Evolutionary conservation across 2,113 vertebrate species (phyloP).

Genomic region (Solenodon paradoxus): DNA sequence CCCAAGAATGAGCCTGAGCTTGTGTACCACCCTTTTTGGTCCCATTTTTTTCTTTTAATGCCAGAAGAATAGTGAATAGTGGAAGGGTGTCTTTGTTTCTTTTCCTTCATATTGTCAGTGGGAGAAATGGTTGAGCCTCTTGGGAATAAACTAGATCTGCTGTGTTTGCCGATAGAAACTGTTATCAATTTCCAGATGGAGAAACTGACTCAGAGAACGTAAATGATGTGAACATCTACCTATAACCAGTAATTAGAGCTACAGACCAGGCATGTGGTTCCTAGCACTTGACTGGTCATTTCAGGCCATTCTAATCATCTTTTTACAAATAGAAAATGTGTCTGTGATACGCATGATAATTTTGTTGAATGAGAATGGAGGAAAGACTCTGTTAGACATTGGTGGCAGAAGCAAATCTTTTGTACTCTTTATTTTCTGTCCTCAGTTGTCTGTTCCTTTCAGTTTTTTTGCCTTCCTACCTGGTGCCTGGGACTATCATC

Average conservation of each 20-base stretch:
- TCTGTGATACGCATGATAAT: neutral
- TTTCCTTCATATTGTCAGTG: neutral
- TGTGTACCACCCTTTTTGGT: neutral
- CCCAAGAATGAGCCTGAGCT: neutral
- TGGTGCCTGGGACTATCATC: neutral
- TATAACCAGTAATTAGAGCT: neutral
- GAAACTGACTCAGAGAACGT: neutral
- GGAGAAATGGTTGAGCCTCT: neutral
- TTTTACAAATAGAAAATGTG: neutral
- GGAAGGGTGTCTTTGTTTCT: neutral
- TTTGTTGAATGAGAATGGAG: neutral
- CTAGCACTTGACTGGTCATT: neutral
- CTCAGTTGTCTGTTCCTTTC: neutral
- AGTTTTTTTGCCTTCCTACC: neutral
- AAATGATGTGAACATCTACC: neutral
- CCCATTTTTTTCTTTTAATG: neutral
- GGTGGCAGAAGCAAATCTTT: neutral
- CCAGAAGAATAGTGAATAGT: neutral
- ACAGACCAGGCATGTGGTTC: neutral
- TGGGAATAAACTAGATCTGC: neutral
- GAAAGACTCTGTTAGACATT: neutral
- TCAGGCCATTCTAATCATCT: neutral
- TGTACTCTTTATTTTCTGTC: neutral
- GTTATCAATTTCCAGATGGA: neutral
- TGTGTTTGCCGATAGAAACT: neutral